Conservation (phyloP, 2,797 vertebrate genomes). For the Sciaenops ocellatus region DNA sequence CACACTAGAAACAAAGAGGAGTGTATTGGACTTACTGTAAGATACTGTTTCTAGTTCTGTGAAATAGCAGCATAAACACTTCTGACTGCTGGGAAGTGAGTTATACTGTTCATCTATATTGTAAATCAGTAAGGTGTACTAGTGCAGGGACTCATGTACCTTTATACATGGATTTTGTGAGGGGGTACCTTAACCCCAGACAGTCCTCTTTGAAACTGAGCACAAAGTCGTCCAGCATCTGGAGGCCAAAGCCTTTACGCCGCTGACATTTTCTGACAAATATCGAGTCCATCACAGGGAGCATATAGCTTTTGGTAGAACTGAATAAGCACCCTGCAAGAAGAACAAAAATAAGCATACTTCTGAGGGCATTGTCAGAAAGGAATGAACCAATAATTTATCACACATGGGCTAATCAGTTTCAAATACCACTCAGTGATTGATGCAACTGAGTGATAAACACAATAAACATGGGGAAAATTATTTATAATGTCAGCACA, state of each 20-base stretch:
- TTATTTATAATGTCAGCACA: not conserved
- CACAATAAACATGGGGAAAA: not conserved
- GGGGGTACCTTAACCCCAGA: constrained; percentile 89
- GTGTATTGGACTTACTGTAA: not conserved
- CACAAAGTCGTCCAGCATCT: constrained; percentile 92
- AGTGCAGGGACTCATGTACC: constrained; percentile 74
- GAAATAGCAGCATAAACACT: not conserved
- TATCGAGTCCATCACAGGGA: constrained; percentile 92
- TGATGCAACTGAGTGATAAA: not conserved
- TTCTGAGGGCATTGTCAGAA: not conserved
- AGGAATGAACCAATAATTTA: not conserved
- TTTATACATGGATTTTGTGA: constrained; percentile 86
- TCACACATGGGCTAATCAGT: not conserved
- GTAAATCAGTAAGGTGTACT: not conserved
- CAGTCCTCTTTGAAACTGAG: constrained; percentile 84
- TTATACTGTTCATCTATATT: not conserved
- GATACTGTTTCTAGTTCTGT: not conserved
- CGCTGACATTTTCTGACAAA: constrained; percentile 89
- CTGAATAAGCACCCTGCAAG: constrained; percentile 83
- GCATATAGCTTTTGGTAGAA: constrained; percentile 79
- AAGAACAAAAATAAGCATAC: constrained; percentile 23
- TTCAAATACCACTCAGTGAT: not conserved
- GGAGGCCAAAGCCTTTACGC: constrained; percentile 84
- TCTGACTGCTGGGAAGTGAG: not conserved
- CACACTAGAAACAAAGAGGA: constrained; percentile 84